A percentile compares a stretch with the other conserved stretches of the same genome.
These are phyloP conservation scores for Mormoops blainvillei DNA, from an alignment of 2,113 vertebrate species.

Conservation along the genomic window DNA sequence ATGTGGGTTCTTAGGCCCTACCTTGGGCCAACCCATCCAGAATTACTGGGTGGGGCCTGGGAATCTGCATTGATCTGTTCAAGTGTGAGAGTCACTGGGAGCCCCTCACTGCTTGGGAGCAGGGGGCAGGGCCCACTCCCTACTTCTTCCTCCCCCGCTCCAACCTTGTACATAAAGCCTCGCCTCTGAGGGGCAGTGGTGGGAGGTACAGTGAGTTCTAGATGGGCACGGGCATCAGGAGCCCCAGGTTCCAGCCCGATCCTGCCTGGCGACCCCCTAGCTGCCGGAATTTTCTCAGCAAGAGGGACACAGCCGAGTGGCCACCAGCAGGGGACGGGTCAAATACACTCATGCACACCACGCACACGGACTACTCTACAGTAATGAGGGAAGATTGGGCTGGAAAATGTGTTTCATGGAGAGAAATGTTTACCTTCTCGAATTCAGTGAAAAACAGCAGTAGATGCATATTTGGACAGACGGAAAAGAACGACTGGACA, in stretches of 20 bases:
- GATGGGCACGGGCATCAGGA: not conserved
- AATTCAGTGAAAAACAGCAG: not conserved
- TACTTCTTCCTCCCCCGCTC: not conserved
- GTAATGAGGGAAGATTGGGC: not conserved
- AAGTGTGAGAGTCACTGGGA: not conserved
- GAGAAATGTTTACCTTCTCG: not conserved
- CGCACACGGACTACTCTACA: accelerated
- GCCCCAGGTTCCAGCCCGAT: accelerated
- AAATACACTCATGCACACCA: accelerated
- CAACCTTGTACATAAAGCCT: not conserved
- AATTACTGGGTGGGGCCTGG: not conserved
- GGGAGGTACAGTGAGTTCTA: not conserved
- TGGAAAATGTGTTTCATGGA: accelerated
- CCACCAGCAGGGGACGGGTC: not conserved
- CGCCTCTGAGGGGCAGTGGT: not conserved
- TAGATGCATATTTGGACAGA: not conserved
- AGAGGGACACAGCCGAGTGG: not conserved
- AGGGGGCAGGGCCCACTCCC: not conserved
- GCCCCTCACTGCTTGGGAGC: not conserved
- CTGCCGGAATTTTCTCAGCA: accelerated
- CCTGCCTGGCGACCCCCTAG: not conserved
- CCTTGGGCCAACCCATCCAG: not conserved
- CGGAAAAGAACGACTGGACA: not conserved
- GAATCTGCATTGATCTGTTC: not conserved
- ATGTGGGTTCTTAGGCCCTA: not conserved